Percentiles rank a stretch among this genome's conserved stretches.
Evolutionary conservation across 1,140 invertebrate species (phyloP).

Genomic region (Hestina assimilis): DNA sequence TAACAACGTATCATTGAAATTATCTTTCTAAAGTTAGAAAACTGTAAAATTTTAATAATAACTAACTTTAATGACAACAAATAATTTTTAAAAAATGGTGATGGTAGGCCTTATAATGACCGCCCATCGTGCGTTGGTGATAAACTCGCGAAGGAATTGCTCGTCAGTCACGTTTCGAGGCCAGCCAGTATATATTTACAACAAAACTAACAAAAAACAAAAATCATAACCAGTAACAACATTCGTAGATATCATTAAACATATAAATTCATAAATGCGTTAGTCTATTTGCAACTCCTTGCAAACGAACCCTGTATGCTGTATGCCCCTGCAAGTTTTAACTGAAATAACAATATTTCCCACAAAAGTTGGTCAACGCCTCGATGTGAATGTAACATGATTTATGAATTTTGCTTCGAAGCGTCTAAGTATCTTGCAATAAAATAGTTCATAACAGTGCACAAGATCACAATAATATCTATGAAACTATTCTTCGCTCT

Average conservation of each 20-base stretch:
- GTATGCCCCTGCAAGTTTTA: slow-evolving; percentile 27
- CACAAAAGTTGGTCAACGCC: no score
- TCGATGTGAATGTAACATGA: slow-evolving; percentile 34
- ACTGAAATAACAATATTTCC: slow-evolving; percentile 33
- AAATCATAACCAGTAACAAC: neutral
- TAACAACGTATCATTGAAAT: no score
- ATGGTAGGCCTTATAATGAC: no score
- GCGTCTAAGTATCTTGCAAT: slow-evolving; percentile 25
- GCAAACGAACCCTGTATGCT: slow-evolving; percentile 18
- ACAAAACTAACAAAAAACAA: neutral
- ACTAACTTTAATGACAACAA: no score
- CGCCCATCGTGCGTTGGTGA: no score
- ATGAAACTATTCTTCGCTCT: slow-evolving; percentile 11
- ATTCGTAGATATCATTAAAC: neutral
- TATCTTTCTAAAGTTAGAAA: no score
- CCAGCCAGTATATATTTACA: no score
- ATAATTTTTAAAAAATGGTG: no score
- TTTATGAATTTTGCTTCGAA: slow-evolving; percentile 32
- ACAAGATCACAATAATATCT: slow-evolving; percentile 4
- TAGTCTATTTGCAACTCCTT: slow-evolving; percentile 13
- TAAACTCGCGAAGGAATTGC: no score
- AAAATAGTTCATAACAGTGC: slow-evolving; percentile 23
- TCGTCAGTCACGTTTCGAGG: no score
- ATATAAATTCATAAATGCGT: slow-evolving; percentile 5
- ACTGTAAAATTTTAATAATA: no score